Evolutionary conservation across 1,140 invertebrate species (phyloP).

Genomic region (Leptinotarsa texana): DNA sequence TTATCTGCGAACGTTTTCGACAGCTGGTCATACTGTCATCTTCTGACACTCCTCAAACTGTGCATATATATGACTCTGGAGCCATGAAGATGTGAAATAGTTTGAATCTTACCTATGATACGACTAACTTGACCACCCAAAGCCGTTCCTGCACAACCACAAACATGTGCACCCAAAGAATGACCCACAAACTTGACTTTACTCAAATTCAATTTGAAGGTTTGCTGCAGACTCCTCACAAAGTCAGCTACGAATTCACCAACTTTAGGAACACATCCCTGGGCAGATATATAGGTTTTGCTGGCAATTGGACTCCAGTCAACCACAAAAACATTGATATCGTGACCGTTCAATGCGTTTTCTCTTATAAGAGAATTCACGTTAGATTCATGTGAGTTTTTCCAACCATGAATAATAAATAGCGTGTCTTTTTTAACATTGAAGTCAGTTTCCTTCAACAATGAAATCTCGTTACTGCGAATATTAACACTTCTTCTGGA

Average conservation of each 20-base stretch:
- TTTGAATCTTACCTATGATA: constrained; percentile 7
- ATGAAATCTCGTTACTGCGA: constrained; percentile 24
- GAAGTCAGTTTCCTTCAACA: constrained; percentile 32
- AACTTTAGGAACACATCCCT: constrained; percentile 57
- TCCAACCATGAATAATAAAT: constrained; percentile 56
- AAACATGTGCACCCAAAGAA: constrained; percentile 71
- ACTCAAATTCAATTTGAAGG: constrained; percentile 57
- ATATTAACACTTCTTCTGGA: constrained; percentile 25
- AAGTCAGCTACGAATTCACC: constrained; percentile 60
- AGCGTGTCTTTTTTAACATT: constrained; percentile 38
- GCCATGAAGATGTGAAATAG: not conserved
- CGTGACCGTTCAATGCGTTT: constrained; percentile 50
- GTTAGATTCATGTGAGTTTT: constrained; percentile 40
- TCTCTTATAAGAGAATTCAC: constrained; percentile 52
- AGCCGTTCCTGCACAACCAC: constrained; percentile 52
- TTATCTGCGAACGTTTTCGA: too few species aligned
- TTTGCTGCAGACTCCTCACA: constrained; percentile 57
- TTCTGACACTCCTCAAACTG: too few species aligned
- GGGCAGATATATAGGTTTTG: constrained; percentile 56
- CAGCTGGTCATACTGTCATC: too few species aligned
- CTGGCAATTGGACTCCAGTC: constrained; percentile 60
- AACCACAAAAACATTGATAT: constrained; percentile 63
- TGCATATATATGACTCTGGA: too few species aligned
- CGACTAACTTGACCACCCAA: constrained; percentile 6
- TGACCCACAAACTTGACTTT: constrained; percentile 68